phyloP scores from a whole-genome alignment of 2,113 vertebrate genomes.

The Oreochromis aureus region DNA sequence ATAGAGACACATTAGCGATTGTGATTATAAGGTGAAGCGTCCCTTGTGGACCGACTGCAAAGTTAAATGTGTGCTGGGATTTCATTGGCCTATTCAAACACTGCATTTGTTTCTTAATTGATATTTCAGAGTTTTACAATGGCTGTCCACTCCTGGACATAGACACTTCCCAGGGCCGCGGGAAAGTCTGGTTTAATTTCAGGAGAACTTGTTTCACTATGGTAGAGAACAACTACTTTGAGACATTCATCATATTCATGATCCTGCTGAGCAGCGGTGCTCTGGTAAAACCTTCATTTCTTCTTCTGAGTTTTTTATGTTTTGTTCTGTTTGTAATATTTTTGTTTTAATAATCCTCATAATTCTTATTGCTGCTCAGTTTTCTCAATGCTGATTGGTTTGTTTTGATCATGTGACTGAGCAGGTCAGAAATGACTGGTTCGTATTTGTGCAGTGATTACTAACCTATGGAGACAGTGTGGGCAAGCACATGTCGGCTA shows the following conservation, averaged over 20 bases:
- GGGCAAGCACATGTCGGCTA: neutral
- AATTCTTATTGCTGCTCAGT: neutral
- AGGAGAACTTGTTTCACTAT: slow-evolving; percentile 85
- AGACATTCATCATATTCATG: slow-evolving; percentile 97
- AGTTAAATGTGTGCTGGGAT: neutral
- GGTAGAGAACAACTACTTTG: slow-evolving; percentile 93
- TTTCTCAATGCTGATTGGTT: neutral
- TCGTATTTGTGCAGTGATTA: neutral
- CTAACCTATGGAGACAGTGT: slow-evolving; percentile 1
- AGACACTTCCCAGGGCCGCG: slow-evolving; percentile 75
- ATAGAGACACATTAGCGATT: neutral
- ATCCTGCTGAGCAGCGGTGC: slow-evolving; percentile 94
- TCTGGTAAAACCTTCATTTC: slow-evolving; percentile 67
- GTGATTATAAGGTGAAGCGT: neutral
- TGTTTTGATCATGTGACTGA: neutral
- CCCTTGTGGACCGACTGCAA: neutral
- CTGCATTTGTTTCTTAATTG: neutral
- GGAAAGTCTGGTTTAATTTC: slow-evolving; percentile 82
- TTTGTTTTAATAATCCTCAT: neutral
- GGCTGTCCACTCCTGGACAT: slow-evolving; percentile 81
- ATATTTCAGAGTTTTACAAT: slow-evolving; percentile 77
- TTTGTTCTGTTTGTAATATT: neutral
- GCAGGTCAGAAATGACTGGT: neutral
- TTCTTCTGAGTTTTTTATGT: neutral
- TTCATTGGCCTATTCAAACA: neutral